Evolutionary conservation across 2,888 invertebrate species (phyloP), one percentile per base, ranked within the genome.

Genomic region (Lasius platythorax): DNA sequence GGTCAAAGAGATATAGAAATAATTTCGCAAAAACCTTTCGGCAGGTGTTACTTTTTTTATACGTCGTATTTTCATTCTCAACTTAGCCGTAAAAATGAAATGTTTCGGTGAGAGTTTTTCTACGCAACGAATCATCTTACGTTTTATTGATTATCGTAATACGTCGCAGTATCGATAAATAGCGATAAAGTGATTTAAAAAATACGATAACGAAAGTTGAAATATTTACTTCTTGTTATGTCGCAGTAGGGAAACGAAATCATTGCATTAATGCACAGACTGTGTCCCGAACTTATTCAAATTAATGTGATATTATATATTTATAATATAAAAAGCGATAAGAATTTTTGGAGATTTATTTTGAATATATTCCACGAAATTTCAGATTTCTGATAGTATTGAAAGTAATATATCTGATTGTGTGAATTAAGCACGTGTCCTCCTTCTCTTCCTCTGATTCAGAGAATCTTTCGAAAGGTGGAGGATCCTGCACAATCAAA

Each of bases 1-100:
- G 66, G 37, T 40, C 64, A 0, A 82, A 73, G 70, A 37, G 63
- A 66, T 61, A 70, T 53, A 23, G 23, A 23, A 23, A 23, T 23
- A 23, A 23, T 64, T 84, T 85, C 81, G 87, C 82, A 83, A 78
- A 87, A 85, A 89, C 63, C 64, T 53, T 18, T 37, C 37, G 76
- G n/a, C 56, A 63, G 46, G 73, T 74, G 18, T 43, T 66, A 84
- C 89, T 23, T 87, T 88, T 46, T 46, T 87, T 88, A 89, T 74
- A 75, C 83, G 64, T 81, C 73, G 66, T 89, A 79, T 68, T 72
- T 85, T 33, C 33, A 64, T 11, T 70, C 46, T 28, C 11, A 43
- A 78, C 66, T 58, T 28, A 68, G 68, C 53, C 73, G 43, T 79
- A 85, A 82, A 88, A 82, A 83, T 85, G 76, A 84, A 88, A 88